Conservation (phyloP, 1,140 invertebrate species). For the Rhagoletis pomonella region DNA sequence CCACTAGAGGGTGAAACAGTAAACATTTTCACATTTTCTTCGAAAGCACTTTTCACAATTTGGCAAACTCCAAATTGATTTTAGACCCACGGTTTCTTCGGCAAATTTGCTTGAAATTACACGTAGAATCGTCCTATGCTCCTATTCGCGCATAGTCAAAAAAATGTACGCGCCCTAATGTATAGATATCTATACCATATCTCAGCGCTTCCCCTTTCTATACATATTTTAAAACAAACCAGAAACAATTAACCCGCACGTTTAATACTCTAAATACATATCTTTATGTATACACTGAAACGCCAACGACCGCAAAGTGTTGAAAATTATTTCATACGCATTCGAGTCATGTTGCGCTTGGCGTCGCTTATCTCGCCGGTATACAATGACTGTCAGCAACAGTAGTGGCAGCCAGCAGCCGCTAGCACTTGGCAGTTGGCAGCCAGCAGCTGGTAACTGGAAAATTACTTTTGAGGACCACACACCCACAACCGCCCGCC, state of each 20-base stretch:
- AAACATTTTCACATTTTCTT: no score
- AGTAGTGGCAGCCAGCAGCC: conserved; percentile 37
- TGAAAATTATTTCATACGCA: conserved; percentile 49
- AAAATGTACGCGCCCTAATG: not conserved
- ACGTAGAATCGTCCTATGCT: not conserved
- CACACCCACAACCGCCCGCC: not conserved
- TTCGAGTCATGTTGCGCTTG: conserved; percentile 45
- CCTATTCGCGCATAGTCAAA: not conserved
- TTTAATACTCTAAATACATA: not conserved
- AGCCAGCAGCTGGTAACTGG: conserved; percentile 24
- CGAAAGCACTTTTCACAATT: no score
- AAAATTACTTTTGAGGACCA: conserved; percentile 22
- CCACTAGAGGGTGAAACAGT: no score
- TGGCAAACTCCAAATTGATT: no score
- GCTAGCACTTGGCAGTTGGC: conserved; percentile 20
- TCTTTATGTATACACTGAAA: not conserved
- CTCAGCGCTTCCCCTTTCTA: not conserved
- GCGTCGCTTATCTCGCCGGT: conserved; percentile 34
- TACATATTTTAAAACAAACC: not conserved
- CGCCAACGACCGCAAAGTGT: conserved; percentile 42
- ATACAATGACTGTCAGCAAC: conserved; percentile 44
- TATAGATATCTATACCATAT: no score
- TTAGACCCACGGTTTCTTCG: no score
- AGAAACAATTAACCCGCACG: not conserved
- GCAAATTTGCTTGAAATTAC: no score